A percentile compares a stretch with the other conserved stretches of the same genome.
Conservation (phyloP, 2,113 vertebrate genomes). For the Eulemur macaco region DNA sequence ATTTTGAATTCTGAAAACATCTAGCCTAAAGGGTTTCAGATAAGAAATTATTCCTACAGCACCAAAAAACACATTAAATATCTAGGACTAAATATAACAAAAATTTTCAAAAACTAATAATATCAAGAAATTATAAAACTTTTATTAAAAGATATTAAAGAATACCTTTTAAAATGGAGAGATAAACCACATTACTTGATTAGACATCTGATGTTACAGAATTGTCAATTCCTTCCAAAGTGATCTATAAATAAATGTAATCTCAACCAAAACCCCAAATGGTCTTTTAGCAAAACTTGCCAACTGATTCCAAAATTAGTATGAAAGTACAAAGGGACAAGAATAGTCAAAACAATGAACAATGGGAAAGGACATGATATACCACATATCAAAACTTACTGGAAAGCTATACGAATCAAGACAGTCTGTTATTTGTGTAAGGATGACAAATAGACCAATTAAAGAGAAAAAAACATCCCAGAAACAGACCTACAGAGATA, state of each 20-base stretch:
- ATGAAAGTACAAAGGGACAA: not conserved
- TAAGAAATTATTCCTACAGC: not conserved
- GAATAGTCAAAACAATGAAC: not conserved
- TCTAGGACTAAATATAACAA: not conserved
- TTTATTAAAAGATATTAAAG: not conserved
- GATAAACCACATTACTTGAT: not conserved
- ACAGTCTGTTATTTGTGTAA: not conserved
- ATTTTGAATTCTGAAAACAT: not conserved
- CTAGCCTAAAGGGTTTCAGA: not conserved
- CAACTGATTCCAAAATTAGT: not conserved
- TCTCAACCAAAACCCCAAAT: not conserved
- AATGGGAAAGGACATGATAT: not conserved
- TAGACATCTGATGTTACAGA: not conserved
- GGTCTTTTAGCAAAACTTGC: not conserved
- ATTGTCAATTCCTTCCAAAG: not conserved
- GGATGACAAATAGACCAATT: not conserved
- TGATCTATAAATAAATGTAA: not conserved
- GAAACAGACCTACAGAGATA: not conserved
- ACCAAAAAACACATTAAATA: not conserved
- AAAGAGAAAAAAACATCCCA: not conserved
- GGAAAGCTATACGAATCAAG: not conserved
- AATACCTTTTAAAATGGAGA: not conserved
- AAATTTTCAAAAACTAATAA: not conserved
- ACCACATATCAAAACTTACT: not conserved
- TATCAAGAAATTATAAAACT: not conserved